These are phyloP conservation scores for Oxyura jamaicensis DNA, from an alignment of 2,113 vertebrate species.

Conservation along the genomic window DNA sequence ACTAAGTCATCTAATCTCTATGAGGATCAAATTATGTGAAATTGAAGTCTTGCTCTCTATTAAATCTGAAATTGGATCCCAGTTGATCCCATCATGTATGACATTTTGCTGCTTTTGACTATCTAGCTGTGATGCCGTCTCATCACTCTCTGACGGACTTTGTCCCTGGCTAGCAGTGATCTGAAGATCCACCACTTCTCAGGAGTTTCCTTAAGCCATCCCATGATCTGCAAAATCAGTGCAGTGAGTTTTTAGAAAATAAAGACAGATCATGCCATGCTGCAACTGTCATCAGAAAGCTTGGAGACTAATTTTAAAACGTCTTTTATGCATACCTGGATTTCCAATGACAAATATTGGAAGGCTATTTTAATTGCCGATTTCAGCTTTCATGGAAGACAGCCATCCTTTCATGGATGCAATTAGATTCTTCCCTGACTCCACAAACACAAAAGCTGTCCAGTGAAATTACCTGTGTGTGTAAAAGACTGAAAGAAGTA, in stretches of 20 bases:
- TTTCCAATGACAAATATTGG: background rate
- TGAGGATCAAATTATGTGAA: background rate
- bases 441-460: background rate
- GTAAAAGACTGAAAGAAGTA: background rate
- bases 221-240: background rate
- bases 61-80: background rate
- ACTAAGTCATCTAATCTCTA: background rate
- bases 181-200: background rate
- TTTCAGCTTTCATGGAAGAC: background rate
- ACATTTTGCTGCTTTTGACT: background rate
- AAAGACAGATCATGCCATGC: background rate
- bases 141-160: background rate
- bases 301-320: background rate
- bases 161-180: background rate
- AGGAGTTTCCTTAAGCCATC: background rate
- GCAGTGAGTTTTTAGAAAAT: background rate
- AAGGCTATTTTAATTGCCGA: background rate
- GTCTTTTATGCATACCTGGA: background rate
- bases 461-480: background rate
- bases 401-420: background rate
- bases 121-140: background rate
- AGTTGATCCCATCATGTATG: background rate
- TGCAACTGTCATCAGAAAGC: background rate
- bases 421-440: background rate
- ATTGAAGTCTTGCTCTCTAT: background rate